Evolutionary conservation across 2,113 vertebrate species (phyloP).

Genomic region (Lanius ludovicianus): DNA sequence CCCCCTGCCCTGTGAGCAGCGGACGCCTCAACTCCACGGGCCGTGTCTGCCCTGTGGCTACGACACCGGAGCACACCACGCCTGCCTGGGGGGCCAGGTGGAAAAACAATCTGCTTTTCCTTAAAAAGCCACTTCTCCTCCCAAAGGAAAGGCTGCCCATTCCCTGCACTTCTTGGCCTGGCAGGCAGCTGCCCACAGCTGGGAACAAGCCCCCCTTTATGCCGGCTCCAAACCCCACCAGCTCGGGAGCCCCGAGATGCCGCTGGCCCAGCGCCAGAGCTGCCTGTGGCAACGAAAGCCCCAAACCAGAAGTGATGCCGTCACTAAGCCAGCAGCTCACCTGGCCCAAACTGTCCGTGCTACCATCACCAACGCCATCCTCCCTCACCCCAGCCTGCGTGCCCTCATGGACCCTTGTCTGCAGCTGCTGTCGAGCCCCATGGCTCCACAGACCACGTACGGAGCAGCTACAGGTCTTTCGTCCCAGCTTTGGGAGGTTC

Average conservation of each 20-base stretch:
- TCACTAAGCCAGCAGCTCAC: background rate
- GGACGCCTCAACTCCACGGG: accelerated
- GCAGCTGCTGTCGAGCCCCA: background rate
- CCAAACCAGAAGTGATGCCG: accelerated
- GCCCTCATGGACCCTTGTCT: accelerated
- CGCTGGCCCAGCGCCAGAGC: background rate
- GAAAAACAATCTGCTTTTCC: background rate
- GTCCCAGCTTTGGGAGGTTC: accelerated
- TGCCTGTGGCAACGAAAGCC: background rate
- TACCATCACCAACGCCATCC: background rate
- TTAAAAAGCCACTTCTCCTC: background rate
- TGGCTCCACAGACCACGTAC: accelerated
- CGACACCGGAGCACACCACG: accelerated
- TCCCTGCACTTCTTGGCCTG: background rate
- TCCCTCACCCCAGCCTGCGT: accelerated
- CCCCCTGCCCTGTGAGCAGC: background rate
- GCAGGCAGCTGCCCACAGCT: background rate
- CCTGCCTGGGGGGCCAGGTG: background rate
- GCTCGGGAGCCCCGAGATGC: accelerated
- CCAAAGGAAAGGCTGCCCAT: background rate
- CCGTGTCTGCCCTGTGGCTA: accelerated
- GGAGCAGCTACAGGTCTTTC: background rate
- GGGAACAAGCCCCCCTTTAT: background rate
- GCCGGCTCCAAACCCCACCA: accelerated
- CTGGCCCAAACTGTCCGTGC: background rate